Evolutionary conservation across 1,140 invertebrate genomes (phyloP), one percentile per base, ranked within the genome.

Genomic region (Pomacea maculata): DNA sequence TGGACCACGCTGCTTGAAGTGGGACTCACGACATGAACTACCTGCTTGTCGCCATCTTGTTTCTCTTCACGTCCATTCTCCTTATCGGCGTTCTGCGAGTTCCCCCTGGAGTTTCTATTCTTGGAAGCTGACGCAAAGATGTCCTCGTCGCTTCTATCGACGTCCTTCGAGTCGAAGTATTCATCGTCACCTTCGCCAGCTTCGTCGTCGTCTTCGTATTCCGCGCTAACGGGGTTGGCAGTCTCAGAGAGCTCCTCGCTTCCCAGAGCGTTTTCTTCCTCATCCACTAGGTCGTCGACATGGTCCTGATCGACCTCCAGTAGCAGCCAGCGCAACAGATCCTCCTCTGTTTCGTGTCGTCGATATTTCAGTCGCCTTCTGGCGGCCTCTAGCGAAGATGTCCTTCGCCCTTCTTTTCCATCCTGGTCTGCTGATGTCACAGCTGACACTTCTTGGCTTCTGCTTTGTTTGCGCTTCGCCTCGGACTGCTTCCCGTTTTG

Each of bases 291-390:
- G 65, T 78, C 65, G 10, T 25, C 67, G 61, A 70, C 63, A 54
- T 19, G 5, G 52, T 45, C 64, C 15, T 14, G 19, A n/a, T 54
- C 61, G 52, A 29, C 29, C 63, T 77, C 54, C 67, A 63, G 14
- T 67, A 63, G 75, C 75, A 70, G 7, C 67, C 77, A 71, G n/a
- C n/a, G 67, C 70, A 61, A 61, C 77, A 19, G 6, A 52, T n/a
- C 70, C 77, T 57, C 19, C 67, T 14, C 70, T 45, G 21, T 55
- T 6, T 12, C 34, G n/a, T 19, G 21, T 29, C 19, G 67, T 65
- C 25, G 67, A 52, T 6, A 25, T 52, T 70, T 70, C 77, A 5
- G 67, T 65, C 14, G 57, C 29, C 7, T 68, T 67, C 21, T 78
- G 54, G 21, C 52, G 64, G 54, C 57, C 67, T 52, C 67, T 29